Evolutionary conservation across 2,888 invertebrate species (phyloP), one percentile per base, ranked within the genome.

Genomic region (Xanthia togata): DNA sequence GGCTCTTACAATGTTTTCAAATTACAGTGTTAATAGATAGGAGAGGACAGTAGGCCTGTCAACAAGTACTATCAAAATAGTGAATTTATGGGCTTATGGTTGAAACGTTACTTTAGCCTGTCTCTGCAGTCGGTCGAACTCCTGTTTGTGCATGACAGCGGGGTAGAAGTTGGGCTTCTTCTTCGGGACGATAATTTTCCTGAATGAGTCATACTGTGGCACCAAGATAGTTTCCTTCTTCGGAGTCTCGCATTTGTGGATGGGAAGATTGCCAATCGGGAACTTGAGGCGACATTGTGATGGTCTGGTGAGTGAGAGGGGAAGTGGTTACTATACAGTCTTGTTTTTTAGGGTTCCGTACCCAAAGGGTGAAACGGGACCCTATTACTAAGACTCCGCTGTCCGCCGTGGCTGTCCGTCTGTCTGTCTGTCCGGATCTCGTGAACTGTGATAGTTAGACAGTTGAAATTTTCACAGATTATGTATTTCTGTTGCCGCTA

Each of bases 71-170:
- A 14, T 14, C 14, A 44, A 44, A 44, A 44, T 44, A 44, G 23
- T 11, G 53, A 23, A 23, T 23, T 23, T 23, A 23, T 3, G 9
- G 53, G 3, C 23, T 55, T n/a, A 35, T 38, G 35, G 17, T n/a
- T 4, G 35, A 55, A 38, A 38, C 11, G 74, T 90, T 89, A 97
- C 97, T 92, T 94, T 97, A 0, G 98, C 97, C 81, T 97, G 97
- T 62, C 96, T 94, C 89, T 97, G 96, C 6, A 98, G 90, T 53
- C 97, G 93, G 2, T 97, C 95, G 80, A 97, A 97, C 82, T 98
- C 98, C 0, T 94, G 92, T 75, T 96, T 96, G 0, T 97, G 97
- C 91, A 98, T 96, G 59, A 98, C 93, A 5, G 97, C 97, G 0
- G 97, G 97, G 85, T 97, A 96, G 75, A 95, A 95, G 80, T 97